phyloP scores from a whole-genome alignment of 2,888 invertebrate species.

The Epiblema foenella region DNA sequence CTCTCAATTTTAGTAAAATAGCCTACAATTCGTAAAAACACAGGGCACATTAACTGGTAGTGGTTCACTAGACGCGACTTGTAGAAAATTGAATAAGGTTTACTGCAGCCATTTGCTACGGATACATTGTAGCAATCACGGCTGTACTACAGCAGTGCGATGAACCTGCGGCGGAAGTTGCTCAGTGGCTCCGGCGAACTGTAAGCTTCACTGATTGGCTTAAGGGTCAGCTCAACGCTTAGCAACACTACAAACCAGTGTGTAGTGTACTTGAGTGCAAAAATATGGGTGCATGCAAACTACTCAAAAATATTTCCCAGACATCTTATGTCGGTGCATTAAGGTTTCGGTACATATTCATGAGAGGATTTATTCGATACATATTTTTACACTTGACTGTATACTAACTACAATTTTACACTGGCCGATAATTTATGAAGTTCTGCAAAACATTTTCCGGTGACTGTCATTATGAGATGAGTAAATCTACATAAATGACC shows the following conservation, averaged over 20 bases:
- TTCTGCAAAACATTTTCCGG: too few species aligned
- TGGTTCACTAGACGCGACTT: neutral
- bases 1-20: neutral
- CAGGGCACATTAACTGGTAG: neutral
- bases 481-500: too few species aligned
- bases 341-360: too few species aligned
- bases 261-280: too few species aligned
- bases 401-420: neutral
- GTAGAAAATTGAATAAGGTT: neutral
- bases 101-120: neutral
- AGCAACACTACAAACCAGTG: neutral
- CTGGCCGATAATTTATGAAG: neutral
- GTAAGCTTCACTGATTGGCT: conserved; percentile 14
- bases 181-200: conserved; percentile 7
- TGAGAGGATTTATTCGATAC: too few species aligned
- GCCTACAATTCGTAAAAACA: neutral
- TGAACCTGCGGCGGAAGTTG: conserved; percentile 21
- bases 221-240: conserved; percentile 8
- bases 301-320: too few species aligned
- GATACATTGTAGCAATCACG: conserved; percentile 6
- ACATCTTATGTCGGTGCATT: too few species aligned
- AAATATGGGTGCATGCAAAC: too few species aligned
- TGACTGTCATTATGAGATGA: neutral
- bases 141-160: conserved; percentile 10
- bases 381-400: too few species aligned